Evolutionary conservation across 35 echinoderm and acorn worm genomes (phyloP), one percentile per base, ranked within the genome.

Genomic region (Amphiura filiformis): DNA sequence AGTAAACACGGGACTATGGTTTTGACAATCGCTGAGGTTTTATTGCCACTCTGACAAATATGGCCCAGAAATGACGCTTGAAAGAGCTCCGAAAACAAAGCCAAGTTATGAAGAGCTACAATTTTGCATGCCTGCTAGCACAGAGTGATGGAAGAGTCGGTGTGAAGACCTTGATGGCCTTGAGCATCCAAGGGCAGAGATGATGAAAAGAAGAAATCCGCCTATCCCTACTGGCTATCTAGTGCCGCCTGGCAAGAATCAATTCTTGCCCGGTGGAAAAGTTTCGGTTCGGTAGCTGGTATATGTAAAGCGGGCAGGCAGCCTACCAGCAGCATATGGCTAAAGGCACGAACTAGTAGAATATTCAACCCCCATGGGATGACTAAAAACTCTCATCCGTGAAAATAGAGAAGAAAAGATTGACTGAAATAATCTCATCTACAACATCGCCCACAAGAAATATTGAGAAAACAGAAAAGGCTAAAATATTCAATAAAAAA

Each of bases 341-440:
- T 70, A 15, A 5, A 70, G 61, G 61, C 61, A 70, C 15, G n/a
- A n/a, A 70, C 61, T 70, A n/a, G 61, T 11, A n/a, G 61, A 70
- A 70, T n/a, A n/a, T n/a, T n/a, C n/a, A n/a, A 70, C 26, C 2
- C 61, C 61, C 61, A 2, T 70, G 61, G 61, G 61, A 70, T 70
- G 26, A 70, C 61, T 70, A 70, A 26, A 70, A 70, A 52, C 7
- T 11, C 61, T 70, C 61, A 70, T 70, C 61, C 61, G 26, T 70
- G 61, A 70, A 70, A 70, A 70, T 70, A 23, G 61, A 70, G 61
- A 26, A 70, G 61, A 26, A 70, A 70, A 70, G 61, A 70, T 70
- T 70, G 61, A 70, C 17, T 70, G 61, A 70, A 70, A 70, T 70
- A 70, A 70, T 70, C 61, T 70, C 61, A 70, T 70, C 61, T 23